phyloP scores from a whole-genome alignment of 2,888 invertebrate genomes.

The Dichetophora obliterata region DNA sequence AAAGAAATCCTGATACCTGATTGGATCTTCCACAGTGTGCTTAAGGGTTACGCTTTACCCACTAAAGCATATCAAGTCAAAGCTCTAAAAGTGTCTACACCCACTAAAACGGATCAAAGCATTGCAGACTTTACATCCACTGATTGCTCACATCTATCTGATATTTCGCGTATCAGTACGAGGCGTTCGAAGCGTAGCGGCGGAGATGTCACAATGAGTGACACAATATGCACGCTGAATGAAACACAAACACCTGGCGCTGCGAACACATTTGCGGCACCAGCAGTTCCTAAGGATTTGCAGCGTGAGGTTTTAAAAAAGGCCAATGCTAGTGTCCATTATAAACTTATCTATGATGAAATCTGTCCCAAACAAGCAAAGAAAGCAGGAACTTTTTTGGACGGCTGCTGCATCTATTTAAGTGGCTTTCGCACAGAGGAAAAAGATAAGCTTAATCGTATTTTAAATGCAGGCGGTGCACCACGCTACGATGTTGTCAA shows the following conservation, averaged over 20 bases:
- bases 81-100: conserved; percentile 78
- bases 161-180: conserved; percentile 64
- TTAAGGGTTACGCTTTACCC: conserved; percentile 78
- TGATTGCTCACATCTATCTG: conserved; percentile 62
- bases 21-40: conserved; percentile 86
- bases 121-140: conserved; percentile 61
- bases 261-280: conserved; percentile 46
- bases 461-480: conserved; percentile 85
- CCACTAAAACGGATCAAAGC: conserved; percentile 71
- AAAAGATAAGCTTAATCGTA: conserved; percentile 77
- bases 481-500: conserved; percentile 83
- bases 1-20: conserved; percentile 77
- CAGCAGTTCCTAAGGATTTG: conserved; percentile 49
- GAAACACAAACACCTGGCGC: conserved; percentile 42
- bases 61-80: conserved; percentile 74
- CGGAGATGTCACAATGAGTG: conserved; percentile 53
- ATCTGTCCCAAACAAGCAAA: conserved; percentile 78
- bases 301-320: conserved; percentile 52
- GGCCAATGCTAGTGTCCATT: conserved; percentile 38
- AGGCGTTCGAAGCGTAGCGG: conserved; percentile 44
- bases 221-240: conserved; percentile 54
- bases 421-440: conserved; percentile 76
- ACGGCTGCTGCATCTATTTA: conserved; percentile 86
- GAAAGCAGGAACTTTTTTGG: conserved; percentile 84
- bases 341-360: conserved; percentile 57